Percentiles rank a stretch among this genome's conserved stretches.
These are phyloP conservation scores for Plodia interpunctella DNA, from an alignment of 1,140 invertebrate genomes.

Conservation along the genomic window DNA sequence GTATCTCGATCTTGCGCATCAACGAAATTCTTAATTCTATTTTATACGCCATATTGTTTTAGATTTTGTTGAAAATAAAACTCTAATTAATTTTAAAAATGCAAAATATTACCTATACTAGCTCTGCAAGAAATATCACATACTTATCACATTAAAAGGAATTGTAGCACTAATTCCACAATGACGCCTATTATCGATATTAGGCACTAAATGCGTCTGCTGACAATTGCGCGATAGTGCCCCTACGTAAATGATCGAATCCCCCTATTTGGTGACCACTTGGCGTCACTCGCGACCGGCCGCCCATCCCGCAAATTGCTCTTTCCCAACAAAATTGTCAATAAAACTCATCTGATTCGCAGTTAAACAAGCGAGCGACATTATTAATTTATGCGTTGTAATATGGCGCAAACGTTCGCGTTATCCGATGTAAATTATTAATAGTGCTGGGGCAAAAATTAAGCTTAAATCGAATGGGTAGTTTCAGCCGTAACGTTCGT, in stretches of 20 bases:
- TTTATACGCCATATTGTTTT: too few species aligned
- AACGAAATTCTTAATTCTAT: too few species aligned
- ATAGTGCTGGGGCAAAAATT: conserved; percentile 76
- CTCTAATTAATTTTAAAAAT: too few species aligned
- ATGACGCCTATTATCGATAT: conserved; percentile 21
- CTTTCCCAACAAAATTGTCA: conserved; percentile 76
- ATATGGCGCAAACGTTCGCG: conserved; percentile 72
- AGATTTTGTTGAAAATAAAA: too few species aligned
- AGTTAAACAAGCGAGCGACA: conserved; percentile 75
- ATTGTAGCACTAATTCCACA: not conserved
- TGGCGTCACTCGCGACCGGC: conserved; percentile 44
- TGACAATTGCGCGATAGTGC: conserved; percentile 35
- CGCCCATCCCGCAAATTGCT: conserved; percentile 73
- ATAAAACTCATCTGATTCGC: conserved; percentile 77
- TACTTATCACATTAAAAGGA: not conserved
- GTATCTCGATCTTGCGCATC: too few species aligned
- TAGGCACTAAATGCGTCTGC: conserved; percentile 18
- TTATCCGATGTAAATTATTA: conserved; percentile 75
- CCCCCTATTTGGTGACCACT: conserved; percentile 66
- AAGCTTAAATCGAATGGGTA: conserved; percentile 75
- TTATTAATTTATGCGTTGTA: conserved; percentile 77
- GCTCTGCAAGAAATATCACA: too few species aligned
- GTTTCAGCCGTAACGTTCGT: conserved; percentile 66
- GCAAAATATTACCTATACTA: too few species aligned
- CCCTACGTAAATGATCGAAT: conserved; percentile 17